Base-by-base conservation (phyloP, 2,113 vertebrate genomes). In the Haemorhous mexicanus region DNA sequence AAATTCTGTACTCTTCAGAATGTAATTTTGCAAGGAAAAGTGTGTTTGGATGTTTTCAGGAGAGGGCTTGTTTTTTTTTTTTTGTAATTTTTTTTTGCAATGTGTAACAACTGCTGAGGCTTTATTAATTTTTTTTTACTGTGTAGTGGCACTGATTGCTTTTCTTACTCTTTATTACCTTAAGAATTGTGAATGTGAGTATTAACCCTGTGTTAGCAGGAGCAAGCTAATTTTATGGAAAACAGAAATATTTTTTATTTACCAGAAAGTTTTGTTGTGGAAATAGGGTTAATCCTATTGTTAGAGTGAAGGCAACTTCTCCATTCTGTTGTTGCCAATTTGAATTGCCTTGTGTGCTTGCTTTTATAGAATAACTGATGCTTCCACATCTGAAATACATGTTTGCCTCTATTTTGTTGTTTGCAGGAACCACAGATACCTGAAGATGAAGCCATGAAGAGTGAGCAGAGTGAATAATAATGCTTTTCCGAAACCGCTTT, bases 401-500 rank as follows among this genome's bases (percentile, higher is more conserved):
- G 8, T 93, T 93, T 90, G 13, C 76, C 27, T 23, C 62, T 78
- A 69, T 95, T 73, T 95, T 94, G 41, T 95, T 96, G 16, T 94
- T 94, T 70, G 28, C 96, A 98, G 98, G 90, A 81, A 59, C 12
- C 55, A 53, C 53, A 95, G 89, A 84, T 20, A 6, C 7, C 66
- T 67, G 84, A 94, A 97, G 95, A 89, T 97, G 96, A 96, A 97
- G 93, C 96, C 96, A 98, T 99, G 98, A 98, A 97, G 98, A 98
- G 98, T 93, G 98, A 97, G 98, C 96, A 97, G 98, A 98, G 97
- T 92, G 20, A 96, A 96, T 61, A 98, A 99, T 94, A 98, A 99
- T 99, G 99, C 98, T 99, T 98, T 98, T 99, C 98, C 98, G 98
- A 94, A 99, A 98, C 96, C 98, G 99, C 93, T 99, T 99, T 98